Percentiles rank a stretch among this genome's conserved stretches.
phyloP scores from a whole-genome alignment of 2,113 vertebrate genomes.

The Vicugna pacos region DNA sequence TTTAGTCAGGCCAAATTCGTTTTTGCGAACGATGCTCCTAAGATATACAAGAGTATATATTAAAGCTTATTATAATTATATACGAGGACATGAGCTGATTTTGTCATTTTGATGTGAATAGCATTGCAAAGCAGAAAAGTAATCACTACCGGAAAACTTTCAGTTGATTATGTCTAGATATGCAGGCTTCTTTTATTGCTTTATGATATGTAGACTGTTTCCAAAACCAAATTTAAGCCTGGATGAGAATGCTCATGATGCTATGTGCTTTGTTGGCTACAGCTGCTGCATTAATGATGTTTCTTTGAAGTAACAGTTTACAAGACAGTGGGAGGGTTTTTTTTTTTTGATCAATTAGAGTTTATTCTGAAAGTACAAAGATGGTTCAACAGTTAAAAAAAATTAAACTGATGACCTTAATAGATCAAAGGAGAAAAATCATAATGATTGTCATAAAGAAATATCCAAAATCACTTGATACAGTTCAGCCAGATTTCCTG shows the following conservation, averaged over 20 bases:
- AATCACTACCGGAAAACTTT: conserved; percentile 33
- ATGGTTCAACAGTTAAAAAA: neutral
- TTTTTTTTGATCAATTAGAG: neutral
- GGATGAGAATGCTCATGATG: neutral
- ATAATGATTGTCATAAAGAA: neutral
- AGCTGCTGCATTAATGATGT: conserved; percentile 1
- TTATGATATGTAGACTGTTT: conserved; percentile 12
- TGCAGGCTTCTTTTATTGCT: conserved; percentile 20
- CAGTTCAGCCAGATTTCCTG: neutral
- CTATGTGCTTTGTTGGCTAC: neutral
- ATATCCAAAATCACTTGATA: neutral
- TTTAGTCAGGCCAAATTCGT: conserved; percentile 45
- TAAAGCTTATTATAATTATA: conserved; percentile 61
- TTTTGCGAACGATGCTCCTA: conserved; percentile 36
- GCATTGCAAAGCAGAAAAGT: conserved; percentile 40
- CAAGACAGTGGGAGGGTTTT: neutral
- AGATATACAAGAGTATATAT: conserved; percentile 18
- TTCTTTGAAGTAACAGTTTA: conserved; percentile 51
- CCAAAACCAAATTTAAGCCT: conserved; percentile 29
- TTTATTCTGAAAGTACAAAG: neutral
- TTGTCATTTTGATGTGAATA: neutral
- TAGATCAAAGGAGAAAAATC: neutral
- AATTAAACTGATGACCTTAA: neutral
- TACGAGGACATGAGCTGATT: neutral
- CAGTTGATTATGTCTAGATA: conserved; percentile 35